These are phyloP conservation scores for Danaus plexippus DNA, from an alignment of 1,140 invertebrate genomes.

Conservation along the genomic window DNA sequence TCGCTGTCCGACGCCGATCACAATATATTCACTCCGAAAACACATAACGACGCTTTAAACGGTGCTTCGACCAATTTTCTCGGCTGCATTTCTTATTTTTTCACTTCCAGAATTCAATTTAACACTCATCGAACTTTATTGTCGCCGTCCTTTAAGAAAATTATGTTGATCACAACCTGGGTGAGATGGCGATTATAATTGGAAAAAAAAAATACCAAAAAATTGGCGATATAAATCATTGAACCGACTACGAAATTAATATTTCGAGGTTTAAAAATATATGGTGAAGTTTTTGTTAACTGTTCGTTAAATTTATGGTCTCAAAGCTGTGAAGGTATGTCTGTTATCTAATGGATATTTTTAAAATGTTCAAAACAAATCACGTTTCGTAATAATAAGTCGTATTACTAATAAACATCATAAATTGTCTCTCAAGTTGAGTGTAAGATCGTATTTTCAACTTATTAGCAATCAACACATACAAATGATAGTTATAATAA, in stretches of 20 bases:
- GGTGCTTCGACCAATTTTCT: slow-evolving; percentile 56
- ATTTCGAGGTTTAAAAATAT: too few species aligned
- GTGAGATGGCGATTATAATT: slow-evolving; percentile 27
- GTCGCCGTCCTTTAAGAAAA: slow-evolving; percentile 41
- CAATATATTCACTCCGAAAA: slow-evolving; percentile 58
- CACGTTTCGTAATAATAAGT: too few species aligned
- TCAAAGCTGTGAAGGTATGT: too few species aligned
- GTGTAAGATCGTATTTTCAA: too few species aligned
- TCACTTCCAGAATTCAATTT: slow-evolving; percentile 61
- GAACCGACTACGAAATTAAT: slow-evolving; percentile 3
- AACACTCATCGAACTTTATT: slow-evolving; percentile 60
- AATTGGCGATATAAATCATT: slow-evolving; percentile 45
- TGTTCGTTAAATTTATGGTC: too few species aligned
- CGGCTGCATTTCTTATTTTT: slow-evolving; percentile 58
- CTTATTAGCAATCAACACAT: too few species aligned
- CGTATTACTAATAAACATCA: too few species aligned
- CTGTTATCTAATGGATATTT: too few species aligned
- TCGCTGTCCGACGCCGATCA: slow-evolving; percentile 36
- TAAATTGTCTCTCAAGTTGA: too few species aligned
- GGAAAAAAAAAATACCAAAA: slow-evolving; percentile 38
- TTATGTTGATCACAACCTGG: slow-evolving; percentile 54
- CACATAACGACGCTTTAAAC: slow-evolving; percentile 66
- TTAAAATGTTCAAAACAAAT: too few species aligned
- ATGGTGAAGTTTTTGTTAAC: too few species aligned
- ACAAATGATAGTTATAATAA: too few species aligned